Evolutionary conservation across 2,797 vertebrate species (phyloP).

Genomic region (Cryptoblepharus egeriae): DNA sequence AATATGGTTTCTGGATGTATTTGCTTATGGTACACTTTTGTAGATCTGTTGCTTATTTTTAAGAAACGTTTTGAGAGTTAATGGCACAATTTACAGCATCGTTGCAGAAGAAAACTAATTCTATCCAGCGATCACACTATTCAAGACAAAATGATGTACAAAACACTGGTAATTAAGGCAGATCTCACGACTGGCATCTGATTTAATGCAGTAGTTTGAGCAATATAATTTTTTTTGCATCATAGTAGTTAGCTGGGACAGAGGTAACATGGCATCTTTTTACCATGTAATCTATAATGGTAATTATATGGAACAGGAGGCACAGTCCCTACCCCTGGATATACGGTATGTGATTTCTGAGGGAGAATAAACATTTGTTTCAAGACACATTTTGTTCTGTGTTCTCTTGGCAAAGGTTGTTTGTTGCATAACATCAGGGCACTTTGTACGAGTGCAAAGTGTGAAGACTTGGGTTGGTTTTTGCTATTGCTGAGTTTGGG

Average conservation of each 20-base stretch:
- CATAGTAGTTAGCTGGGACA: not conserved
- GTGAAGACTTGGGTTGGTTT: not conserved
- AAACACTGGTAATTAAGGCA: not conserved
- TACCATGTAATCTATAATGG: slow-evolving; percentile 31
- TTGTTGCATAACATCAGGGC: not conserved
- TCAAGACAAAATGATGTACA: not conserved
- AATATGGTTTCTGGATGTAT: fast-evolving
- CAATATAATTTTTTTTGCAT: slow-evolving; percentile 28
- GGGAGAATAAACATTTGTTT: slow-evolving; percentile 36
- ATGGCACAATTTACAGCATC: not conserved
- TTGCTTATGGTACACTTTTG: fast-evolving
- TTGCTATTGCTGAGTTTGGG: fast-evolving
- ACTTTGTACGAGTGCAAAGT: fast-evolving
- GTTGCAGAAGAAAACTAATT: not conserved
- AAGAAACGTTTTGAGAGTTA: not conserved
- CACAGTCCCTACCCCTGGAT: slow-evolving; percentile 29
- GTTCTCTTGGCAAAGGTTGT: slow-evolving; percentile 13
- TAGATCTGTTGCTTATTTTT: not conserved
- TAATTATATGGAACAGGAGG: slow-evolving; percentile 47
- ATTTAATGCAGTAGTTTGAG: not conserved
- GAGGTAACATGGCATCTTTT: slow-evolving; percentile 19
- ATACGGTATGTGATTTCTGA: not conserved
- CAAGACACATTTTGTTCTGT: slow-evolving; percentile 25
- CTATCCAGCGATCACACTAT: not conserved
- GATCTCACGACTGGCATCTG: not conserved